Conservation (phyloP, 2,888 invertebrate species). For the Zonitis immaculata region DNA sequence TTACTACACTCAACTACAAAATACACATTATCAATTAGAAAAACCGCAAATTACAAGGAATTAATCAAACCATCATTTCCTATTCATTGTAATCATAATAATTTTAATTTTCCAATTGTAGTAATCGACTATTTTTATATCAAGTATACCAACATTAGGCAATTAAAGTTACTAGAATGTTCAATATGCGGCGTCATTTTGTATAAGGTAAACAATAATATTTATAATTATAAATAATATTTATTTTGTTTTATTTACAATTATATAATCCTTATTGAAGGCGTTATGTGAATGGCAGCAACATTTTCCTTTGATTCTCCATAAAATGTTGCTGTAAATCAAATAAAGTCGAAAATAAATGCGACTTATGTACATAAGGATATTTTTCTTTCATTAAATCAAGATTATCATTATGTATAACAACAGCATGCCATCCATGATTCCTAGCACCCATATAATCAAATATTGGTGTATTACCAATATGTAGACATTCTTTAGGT, state of each 20-base stretch:
- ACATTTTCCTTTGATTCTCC: constrained; percentile 27
- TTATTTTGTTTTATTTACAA: too few species aligned
- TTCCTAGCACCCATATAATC: constrained; percentile 75
- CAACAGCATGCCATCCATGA: constrained; percentile 70
- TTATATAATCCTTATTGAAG: neutral
- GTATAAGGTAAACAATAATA: too few species aligned
- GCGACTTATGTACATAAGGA: constrained; percentile 44
- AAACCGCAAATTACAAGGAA: neutral
- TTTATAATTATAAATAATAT: too few species aligned
- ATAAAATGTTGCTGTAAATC: constrained; percentile 49
- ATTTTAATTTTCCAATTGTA: too few species aligned
- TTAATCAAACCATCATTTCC: too few species aligned
- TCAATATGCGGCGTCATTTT: neutral
- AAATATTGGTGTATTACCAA: constrained; percentile 71
- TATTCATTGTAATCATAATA: too few species aligned
- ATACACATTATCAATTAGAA: neutral
- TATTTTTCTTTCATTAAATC: constrained; percentile 45
- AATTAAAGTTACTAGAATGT: neutral
- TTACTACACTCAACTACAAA: neutral
- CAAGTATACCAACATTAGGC: neutral
- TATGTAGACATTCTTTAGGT: constrained; percentile 68
- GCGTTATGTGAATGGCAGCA: constrained; percentile 8
- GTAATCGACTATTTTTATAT: too few species aligned
- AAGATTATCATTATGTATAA: constrained; percentile 47
- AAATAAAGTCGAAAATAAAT: constrained; percentile 51